Conservation (phyloP, 2,888 invertebrate species). For the Drosophila subsilvestris region DNA sequence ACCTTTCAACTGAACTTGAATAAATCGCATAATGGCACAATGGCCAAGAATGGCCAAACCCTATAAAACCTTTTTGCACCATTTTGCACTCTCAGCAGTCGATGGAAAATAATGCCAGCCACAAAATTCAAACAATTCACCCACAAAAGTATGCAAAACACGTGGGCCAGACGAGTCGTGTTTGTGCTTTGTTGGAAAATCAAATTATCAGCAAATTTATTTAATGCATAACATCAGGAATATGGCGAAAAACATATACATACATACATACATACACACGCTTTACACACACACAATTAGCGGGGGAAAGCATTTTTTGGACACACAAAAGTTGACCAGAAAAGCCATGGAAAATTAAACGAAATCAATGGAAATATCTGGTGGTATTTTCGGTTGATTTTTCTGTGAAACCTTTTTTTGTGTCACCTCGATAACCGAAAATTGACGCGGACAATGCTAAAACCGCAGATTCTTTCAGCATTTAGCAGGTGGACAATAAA, state of each 20-base stretch:
- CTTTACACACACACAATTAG: slow-evolving; percentile 35
- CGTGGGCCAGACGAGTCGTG: slow-evolving; percentile 29
- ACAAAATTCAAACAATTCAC: background rate
- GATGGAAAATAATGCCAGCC: slow-evolving; percentile 7
- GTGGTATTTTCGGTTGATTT: slow-evolving; percentile 37
- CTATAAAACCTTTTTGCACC: slow-evolving; percentile 23
- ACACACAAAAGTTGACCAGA: slow-evolving; percentile 11
- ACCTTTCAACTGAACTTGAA: slow-evolving; percentile 54
- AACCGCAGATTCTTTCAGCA: slow-evolving; percentile 37
- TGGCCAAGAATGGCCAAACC: slow-evolving; percentile 34
- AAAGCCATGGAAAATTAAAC: slow-evolving; percentile 48
- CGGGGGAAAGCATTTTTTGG: slow-evolving; percentile 1
- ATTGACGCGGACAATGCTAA: slow-evolving; percentile 31
- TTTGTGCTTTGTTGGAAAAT: slow-evolving; percentile 32
- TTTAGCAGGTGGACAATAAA: slow-evolving; percentile 11
- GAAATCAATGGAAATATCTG: slow-evolving; percentile 43
- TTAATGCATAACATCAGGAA: slow-evolving; percentile 37
- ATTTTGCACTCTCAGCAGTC: slow-evolving; percentile 43
- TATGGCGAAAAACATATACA: background rate
- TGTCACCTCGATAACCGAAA: slow-evolving; percentile 31
- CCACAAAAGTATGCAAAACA: slow-evolving; percentile 46
- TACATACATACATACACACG: background rate
- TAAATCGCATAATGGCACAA: slow-evolving; percentile 38
- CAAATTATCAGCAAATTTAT: slow-evolving; percentile 51
- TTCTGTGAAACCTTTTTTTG: slow-evolving; percentile 33